A percentile compares a stretch with the other conserved stretches of the same genome.
Evolutionary conservation across 2,888 invertebrate genomes (phyloP).

Genomic region (Stenodema calcarata): DNA sequence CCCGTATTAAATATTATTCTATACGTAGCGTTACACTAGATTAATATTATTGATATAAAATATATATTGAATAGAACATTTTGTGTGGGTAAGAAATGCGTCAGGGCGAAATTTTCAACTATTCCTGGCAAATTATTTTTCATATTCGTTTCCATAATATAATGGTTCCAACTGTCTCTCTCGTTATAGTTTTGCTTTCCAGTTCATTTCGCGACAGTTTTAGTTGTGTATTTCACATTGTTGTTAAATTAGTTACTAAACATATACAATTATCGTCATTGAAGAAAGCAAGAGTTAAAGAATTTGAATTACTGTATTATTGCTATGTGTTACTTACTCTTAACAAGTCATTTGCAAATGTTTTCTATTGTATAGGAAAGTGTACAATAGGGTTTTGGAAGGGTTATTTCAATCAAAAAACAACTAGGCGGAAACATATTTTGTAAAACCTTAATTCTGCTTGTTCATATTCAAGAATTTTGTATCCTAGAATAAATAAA

Average conservation of each 20-base stretch:
- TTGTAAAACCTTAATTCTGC: slow-evolving; percentile 51
- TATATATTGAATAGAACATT: background rate
- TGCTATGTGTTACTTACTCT: background rate
- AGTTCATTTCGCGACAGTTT: background rate
- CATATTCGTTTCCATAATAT: slow-evolving; percentile 14
- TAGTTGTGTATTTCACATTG: background rate
- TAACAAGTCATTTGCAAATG: background rate
- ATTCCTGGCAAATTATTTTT: slow-evolving; percentile 6
- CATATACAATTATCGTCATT: background rate
- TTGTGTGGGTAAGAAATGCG: background rate
- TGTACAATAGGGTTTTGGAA: slow-evolving; percentile 82
- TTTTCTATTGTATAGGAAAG: slow-evolving; percentile 68
- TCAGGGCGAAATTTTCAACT: background rate
- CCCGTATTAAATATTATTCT: slow-evolving; percentile 32
- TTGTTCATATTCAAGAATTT: slow-evolving; percentile 50
- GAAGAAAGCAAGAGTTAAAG: background rate
- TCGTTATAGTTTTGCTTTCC: slow-evolving; percentile 2
- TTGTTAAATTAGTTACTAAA: background rate
- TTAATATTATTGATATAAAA: background rate
- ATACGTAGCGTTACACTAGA: slow-evolving; percentile 30
- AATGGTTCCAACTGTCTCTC: slow-evolving; percentile 15
- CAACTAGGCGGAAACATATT: slow-evolving; percentile 68
- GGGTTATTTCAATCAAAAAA: slow-evolving; percentile 81
- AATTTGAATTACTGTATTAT: background rate
- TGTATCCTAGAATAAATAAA: slow-evolving; percentile 53